phyloP scores from a whole-genome alignment of 2,797 vertebrate species.

The Spinibarbus caldwelli region DNA sequence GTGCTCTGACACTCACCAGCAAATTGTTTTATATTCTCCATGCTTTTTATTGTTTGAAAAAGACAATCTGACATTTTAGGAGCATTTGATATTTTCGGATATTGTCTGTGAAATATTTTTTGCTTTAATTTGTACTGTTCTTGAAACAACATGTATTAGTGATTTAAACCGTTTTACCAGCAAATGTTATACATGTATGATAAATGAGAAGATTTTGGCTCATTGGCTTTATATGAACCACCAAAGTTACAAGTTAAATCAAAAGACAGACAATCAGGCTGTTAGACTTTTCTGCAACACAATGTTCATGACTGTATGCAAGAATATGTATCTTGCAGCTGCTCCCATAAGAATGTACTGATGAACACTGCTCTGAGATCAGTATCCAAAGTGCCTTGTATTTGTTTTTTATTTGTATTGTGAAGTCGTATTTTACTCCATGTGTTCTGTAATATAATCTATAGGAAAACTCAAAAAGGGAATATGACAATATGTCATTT shows the following conservation, averaged over 20 bases:
- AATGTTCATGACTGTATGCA: constrained; percentile 3
- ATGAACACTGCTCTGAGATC: constrained; percentile 3
- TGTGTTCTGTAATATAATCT: neutral
- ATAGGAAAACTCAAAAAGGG: neutral
- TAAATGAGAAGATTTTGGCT: neutral
- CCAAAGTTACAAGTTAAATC: neutral
- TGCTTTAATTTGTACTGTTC: neutral
- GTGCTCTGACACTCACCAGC: constrained; percentile 29
- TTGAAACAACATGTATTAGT: no score
- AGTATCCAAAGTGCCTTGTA: constrained; percentile 44
- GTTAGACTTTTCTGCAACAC: neutral
- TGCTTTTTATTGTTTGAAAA: constrained; percentile 30
- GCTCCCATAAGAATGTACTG: constrained; percentile 19
- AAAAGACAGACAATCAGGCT: neutral
- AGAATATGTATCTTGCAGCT: constrained; percentile 5
- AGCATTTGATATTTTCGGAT: neutral
- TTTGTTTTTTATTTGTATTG: neutral
- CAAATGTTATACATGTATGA: neutral
- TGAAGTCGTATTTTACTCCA: neutral
- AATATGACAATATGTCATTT: neutral
- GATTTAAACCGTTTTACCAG: neutral
- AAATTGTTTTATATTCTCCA: constrained; percentile 26
- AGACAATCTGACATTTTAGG: constrained; percentile 32
- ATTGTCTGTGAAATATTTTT: neutral
- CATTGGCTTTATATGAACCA: neutral